Conservation (phyloP, 2,888 invertebrate genomes). For the Lasioglossum figueresi region DNA sequence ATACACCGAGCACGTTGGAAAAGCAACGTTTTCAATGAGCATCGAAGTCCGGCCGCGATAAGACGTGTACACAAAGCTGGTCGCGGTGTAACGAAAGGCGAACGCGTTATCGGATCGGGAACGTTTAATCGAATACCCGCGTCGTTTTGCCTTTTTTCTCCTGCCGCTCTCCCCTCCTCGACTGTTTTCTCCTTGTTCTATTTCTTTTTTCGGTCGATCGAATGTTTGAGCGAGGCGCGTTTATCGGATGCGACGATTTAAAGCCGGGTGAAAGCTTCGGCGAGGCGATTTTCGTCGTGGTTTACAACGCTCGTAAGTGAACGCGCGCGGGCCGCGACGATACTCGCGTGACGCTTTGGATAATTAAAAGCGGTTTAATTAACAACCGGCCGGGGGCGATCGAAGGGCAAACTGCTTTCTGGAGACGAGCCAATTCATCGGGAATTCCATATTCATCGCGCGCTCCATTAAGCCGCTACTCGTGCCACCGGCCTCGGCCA, state of each 20-base stretch:
- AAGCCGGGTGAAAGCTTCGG: background rate
- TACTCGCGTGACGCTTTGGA: slow-evolving; percentile 18
- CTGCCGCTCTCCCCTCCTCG: background rate
- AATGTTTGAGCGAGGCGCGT: background rate
- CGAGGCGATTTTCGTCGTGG: slow-evolving; percentile 4
- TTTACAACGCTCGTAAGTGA: slow-evolving; percentile 23
- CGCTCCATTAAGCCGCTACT: slow-evolving; percentile 62
- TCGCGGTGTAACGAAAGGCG: slow-evolving; percentile 9
- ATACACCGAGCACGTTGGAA: background rate
- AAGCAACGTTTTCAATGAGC: slow-evolving; percentile 14
- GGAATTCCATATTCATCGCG: slow-evolving; percentile 64
- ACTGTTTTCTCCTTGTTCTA: background rate
- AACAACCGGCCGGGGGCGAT: slow-evolving; percentile 46
- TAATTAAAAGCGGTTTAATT: slow-evolving; percentile 62
- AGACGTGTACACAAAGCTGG: slow-evolving; percentile 16
- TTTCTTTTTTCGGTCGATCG: background rate
- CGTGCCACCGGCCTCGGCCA: slow-evolving; percentile 41
- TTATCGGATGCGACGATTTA: slow-evolving; percentile 7
- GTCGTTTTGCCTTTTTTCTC: background rate
- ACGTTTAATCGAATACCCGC: slow-evolving; percentile 37
- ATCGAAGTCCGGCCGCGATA: slow-evolving; percentile 20
- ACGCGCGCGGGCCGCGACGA: background rate
- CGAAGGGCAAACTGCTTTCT: slow-evolving; percentile 59
- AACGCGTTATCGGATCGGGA: slow-evolving; percentile 23
- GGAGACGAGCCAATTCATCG: slow-evolving; percentile 65